Conservation (phyloP, 2,888 invertebrate species). For the Dicyrtoma fusca region DNA sequence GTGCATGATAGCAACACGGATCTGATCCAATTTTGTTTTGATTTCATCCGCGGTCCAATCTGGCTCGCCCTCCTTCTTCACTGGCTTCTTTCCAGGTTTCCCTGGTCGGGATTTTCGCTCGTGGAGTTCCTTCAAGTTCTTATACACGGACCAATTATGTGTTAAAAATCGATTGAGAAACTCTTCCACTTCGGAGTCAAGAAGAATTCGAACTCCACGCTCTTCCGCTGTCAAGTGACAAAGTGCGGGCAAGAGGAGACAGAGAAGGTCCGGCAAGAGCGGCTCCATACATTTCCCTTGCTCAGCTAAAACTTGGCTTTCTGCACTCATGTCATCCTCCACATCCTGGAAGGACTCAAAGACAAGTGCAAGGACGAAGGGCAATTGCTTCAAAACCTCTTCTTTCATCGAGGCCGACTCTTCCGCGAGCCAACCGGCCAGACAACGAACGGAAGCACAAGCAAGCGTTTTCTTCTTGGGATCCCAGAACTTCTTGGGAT, state of each 20-base stretch:
- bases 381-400: constrained; percentile 78
- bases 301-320: constrained; percentile 53
- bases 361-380: constrained; percentile 77
- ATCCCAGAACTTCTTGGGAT: constrained; percentile 56
- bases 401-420: constrained; percentile 86
- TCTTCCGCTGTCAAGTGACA: constrained; percentile 93
- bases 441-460: constrained; percentile 80
- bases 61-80: constrained; percentile 68
- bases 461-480: constrained; percentile 65
- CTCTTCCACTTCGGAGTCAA: constrained; percentile 70
- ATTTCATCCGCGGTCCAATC: constrained; percentile 73
- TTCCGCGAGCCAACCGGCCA: constrained; percentile 88
- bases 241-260: constrained; percentile 82
- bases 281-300: constrained; percentile 55
- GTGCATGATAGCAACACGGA: constrained; percentile 81
- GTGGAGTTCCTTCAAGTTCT: constrained; percentile 70
- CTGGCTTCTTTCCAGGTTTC: constrained; percentile 50
- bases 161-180: constrained; percentile 77
- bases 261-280: constrained; percentile 68
- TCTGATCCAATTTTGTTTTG: constrained; percentile 78
- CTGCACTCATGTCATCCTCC: constrained; percentile 53
- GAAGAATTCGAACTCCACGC: constrained; percentile 60
- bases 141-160: constrained; percentile 85
- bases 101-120: constrained; percentile 53
- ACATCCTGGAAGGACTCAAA: constrained; percentile 72